Evolutionary conservation across 2,797 vertebrate species (phyloP), one percentile per base, ranked within the genome.

Genomic region (Hybognathus amarus): DNA sequence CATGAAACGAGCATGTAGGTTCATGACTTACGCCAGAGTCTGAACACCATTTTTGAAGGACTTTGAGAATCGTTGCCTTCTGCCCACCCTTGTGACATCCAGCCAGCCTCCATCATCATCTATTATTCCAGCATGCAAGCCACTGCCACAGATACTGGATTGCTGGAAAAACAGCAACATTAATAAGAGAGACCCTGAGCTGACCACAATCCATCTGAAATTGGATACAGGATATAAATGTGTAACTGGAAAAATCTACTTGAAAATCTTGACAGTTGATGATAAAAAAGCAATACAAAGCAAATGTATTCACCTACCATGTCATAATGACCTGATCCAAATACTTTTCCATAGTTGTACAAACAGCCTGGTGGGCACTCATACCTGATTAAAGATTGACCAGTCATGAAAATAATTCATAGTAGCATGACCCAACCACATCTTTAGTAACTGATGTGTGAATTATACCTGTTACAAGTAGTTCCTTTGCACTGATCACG

Each of bases 101-200:
- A 99, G 93, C 98, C 98, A 99, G 84, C 98, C 98, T 71, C 98
- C 98, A 79, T 98, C 97, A 52, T 98, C 96, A 89, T 99, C 97
- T 89, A 99, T 95, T 77, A 98, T 94, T 36, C 97, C 97, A 76
- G 97, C 94, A 91, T 99, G 98, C 88, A 99, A 93, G 5, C 92
- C 98, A 50, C 96, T 96, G 91, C 94, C 96, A 87, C 98, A 99
- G 83, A 99, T 96, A 88, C 97, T 99, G 84, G 98, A 99, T 96
- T 98, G 97, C 98, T 99, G 86, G 79, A 90, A 80, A 38, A 64
- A 79, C 5, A 76, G 30, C 24, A 75, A 38, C 54, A 59, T 83
- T 33, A 82, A 15, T 80, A 74, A 80, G 0, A 75, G 3, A 64
- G 59, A 59, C 20, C 24, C 38, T 56, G 64, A 61, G 22, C 80